Evolutionary conservation across 2,113 vertebrate species (phyloP).

Genomic region (Nothocercus julius): DNA sequence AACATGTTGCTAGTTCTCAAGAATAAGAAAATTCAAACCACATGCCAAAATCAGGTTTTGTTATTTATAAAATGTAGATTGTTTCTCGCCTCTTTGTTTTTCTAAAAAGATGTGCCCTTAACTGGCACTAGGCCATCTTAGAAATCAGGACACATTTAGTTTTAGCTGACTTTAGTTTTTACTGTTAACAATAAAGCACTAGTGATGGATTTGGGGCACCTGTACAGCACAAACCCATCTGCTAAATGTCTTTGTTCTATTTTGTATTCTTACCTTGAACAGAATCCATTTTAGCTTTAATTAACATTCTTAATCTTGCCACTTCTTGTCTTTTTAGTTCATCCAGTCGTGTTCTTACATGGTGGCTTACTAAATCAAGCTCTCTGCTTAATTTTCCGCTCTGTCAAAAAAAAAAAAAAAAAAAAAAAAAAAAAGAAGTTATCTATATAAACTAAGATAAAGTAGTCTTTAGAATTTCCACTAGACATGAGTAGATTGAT

Average conservation of each 20-base stretch:
- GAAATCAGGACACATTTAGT: not conserved
- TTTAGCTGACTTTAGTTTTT: not conserved
- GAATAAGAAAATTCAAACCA: not conserved
- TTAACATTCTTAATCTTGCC: slow-evolving; percentile 90
- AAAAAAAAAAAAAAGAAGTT: not conserved
- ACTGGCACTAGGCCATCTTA: not conserved
- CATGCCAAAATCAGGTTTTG: not conserved
- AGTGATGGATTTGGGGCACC: not conserved
- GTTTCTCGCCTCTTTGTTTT: not conserved
- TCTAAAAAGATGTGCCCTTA: not conserved
- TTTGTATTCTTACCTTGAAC: slow-evolving; percentile 84
- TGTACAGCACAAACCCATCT: not conserved
- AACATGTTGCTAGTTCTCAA: not conserved
- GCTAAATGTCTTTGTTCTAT: not conserved
- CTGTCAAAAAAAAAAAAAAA: slow-evolving; percentile 72
- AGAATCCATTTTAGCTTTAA: slow-evolving; percentile 94
- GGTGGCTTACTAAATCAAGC: slow-evolving; percentile 95
- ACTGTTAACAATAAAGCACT: not conserved
- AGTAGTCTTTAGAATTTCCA: slow-evolving; percentile 5
- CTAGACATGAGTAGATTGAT: not conserved
- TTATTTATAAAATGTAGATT: not conserved
- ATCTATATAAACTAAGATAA: not conserved
- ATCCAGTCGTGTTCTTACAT: slow-evolving; percentile 93
- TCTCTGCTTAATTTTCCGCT: slow-evolving; percentile 94
- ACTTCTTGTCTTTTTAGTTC: slow-evolving; percentile 97